A percentile compares a stretch with the other conserved stretches of the same genome.
Conservation (phyloP, 2,113 vertebrate genomes). For the Eurystomus gularis region DNA sequence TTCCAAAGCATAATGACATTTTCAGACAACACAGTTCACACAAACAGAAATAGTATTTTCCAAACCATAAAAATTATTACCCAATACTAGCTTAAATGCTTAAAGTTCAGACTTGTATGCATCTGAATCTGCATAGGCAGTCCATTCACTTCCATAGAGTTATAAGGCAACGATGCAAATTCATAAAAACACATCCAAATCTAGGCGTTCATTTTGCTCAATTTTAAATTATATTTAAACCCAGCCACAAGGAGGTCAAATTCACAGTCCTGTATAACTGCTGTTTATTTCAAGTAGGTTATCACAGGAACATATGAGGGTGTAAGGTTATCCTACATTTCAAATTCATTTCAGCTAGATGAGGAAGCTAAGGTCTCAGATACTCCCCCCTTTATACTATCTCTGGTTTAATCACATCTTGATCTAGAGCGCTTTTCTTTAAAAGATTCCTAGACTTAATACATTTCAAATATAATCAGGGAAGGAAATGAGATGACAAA, state of each 20-base stretch:
- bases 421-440: not conserved
- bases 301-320: not conserved
- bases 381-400: not conserved
- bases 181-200: not conserved
- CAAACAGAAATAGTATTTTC: not conserved
- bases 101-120: not conserved
- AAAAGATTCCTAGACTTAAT: not conserved
- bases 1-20: not conserved
- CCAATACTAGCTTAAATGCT: not conserved
- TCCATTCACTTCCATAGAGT: rapidly evolving
- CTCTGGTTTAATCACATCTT: not conserved
- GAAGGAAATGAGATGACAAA: not conserved
- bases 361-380: not conserved
- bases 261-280: not conserved
- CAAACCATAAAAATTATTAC: not conserved
- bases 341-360: not conserved
- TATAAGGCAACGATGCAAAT: not conserved
- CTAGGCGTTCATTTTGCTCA: not conserved
- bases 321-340: not conserved
- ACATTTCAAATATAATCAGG: not conserved
- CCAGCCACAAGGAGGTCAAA: not conserved
- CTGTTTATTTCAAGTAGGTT: not conserved
- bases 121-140: not conserved
- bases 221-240: not conserved
- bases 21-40: not conserved